These are phyloP conservation scores for Globicephala melas DNA, from an alignment of 2,113 vertebrate genomes.

Conservation along the genomic window DNA sequence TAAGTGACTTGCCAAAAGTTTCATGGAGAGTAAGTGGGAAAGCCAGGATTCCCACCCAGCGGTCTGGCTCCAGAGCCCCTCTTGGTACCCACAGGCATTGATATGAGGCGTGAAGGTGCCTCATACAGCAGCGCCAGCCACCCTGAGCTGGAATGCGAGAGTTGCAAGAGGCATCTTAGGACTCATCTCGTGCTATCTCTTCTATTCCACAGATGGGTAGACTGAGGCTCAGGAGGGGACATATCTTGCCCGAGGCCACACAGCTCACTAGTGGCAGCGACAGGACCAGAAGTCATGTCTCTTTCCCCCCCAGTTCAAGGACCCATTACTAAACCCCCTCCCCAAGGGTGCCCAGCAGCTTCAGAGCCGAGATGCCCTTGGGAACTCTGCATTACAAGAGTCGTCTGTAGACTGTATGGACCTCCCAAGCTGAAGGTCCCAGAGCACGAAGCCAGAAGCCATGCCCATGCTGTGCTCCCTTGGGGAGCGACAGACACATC, in stretches of 20 bases:
- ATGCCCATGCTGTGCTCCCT: rapidly evolving
- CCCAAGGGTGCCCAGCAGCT: rapidly evolving
- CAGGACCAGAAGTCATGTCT: background rate
- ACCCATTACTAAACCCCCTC: too few species aligned
- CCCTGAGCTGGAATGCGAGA: background rate
- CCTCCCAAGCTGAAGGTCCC: background rate
- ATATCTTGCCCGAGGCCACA: too few species aligned
- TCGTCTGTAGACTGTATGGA: rapidly evolving
- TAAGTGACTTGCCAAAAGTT: background rate
- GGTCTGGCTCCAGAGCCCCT: background rate
- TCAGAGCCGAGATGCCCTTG: background rate
- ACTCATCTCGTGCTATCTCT: background rate
- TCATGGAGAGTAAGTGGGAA: background rate
- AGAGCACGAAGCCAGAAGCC: rapidly evolving
- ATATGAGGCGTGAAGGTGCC: background rate
- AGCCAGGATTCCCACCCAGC: background rate
- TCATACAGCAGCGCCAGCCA: rapidly evolving
- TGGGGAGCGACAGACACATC: rapidly evolving
- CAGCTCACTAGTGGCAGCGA: background rate
- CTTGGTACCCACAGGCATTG: too few species aligned
- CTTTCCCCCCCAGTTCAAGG: background rate
- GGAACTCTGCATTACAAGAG: rapidly evolving
- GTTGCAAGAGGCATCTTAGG: background rate
- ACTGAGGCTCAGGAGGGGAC: background rate
- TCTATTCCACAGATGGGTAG: background rate